A percentile compares a stretch with the other conserved stretches of the same genome.
Conservation (phyloP, 2,113 vertebrate species). For the Labeo rohita region DNA sequence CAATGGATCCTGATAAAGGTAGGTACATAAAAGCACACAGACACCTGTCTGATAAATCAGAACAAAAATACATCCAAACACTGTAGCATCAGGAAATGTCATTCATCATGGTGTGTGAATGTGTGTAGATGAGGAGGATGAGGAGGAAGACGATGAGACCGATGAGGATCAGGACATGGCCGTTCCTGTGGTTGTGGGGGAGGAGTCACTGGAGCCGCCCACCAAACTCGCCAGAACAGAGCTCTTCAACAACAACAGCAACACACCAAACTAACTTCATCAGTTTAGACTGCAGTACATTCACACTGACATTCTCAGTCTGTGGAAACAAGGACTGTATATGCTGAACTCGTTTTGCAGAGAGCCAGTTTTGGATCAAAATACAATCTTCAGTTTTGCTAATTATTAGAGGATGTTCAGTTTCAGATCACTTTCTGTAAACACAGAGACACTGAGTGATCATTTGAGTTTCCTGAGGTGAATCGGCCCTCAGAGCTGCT, state of each 20-base stretch:
- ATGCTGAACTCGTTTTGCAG: neutral
- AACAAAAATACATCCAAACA: neutral
- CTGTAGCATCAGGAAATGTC: neutral
- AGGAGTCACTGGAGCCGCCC: slow-evolving; percentile 81
- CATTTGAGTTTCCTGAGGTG: neutral
- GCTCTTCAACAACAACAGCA: slow-evolving; percentile 62
- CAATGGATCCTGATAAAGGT: slow-evolving; percentile 87
- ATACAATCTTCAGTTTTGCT: neutral
- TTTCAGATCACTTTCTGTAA: neutral
- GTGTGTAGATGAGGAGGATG: slow-evolving; percentile 76
- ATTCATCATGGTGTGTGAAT: slow-evolving; percentile 35
- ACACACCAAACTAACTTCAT: slow-evolving; percentile 53
- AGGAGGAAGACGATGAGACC: slow-evolving; percentile 89
- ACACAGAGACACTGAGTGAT: neutral
- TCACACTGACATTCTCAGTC: slow-evolving; percentile 47
- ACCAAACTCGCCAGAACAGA: slow-evolving; percentile 81
- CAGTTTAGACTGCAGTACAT: slow-evolving; percentile 27
- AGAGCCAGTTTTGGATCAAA: neutral
- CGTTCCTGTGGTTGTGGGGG: slow-evolving; percentile 72
- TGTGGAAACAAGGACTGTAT: neutral
- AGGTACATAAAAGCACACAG: slow-evolving; percentile 7
- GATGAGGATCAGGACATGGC: slow-evolving; percentile 86
- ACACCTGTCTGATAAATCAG: no score
- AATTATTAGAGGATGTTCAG: neutral
- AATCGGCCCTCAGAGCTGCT: neutral